Base-by-base conservation (phyloP, 2,888 invertebrate species). In the Nycteola revayana region DNA sequence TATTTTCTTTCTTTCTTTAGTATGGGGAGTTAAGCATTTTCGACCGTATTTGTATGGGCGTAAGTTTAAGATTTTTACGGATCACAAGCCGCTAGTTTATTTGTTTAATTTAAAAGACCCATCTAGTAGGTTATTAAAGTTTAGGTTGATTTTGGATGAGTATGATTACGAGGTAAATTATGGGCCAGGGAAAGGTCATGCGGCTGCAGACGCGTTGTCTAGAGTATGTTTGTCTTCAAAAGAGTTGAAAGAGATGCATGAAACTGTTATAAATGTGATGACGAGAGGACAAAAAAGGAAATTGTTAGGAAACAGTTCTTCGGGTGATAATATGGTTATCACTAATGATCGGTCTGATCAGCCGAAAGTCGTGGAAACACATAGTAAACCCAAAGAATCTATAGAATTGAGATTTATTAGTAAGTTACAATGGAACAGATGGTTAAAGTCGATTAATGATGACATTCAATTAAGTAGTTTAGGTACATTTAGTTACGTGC, bases 71-170 rank as follows among this genome's bases (percentile, higher is more conserved):
- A 22, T 24, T 24, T 8, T 7, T 3, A 24, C 24, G 4, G 24
- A 9, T 2, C 24, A 24, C 6, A 24, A 24, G 20, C 37, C 40
- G 3, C 11, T 47, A 5, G 25, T 42, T 18, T 47, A 41, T 33
- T 27, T 49, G 25, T 49, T 47, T 24, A 25, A 20, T 7, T 35
- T 53, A 35, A 42, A 21, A 10, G 42, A 49, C 25, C 44, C 46
- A 5, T 34, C 37, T 0, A 43, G 46, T 37, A 21, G 46, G 8
- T 22, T 43, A 28, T 26, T 31, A 9, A 47, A 49, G 27, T 49
- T 42, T 34, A 38, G 52, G 9, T 14, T 49, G 7, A 9, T 17
- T 7, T 21, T 46, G 9, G 43, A 43, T 20, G 44, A 50, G 29
- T 47, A 37, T 20, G 33, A 43, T 26, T 49, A 36, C 23, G 30